Base-by-base conservation (phyloP, 2,888 invertebrate genomes). In the Acanthosepion pharaonis region DNA sequence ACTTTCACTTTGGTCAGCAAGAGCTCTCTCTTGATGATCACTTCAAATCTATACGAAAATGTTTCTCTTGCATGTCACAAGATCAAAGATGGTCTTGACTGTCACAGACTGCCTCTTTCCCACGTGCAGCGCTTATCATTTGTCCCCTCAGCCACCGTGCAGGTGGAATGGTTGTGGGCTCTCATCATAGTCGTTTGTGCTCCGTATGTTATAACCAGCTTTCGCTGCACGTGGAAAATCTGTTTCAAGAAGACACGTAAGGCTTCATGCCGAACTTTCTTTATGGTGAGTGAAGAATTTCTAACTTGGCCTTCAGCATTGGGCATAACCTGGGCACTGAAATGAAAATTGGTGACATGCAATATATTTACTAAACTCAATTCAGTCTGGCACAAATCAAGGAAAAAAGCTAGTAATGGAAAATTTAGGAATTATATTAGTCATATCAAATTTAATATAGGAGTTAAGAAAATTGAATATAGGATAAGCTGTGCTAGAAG, bases 1-100 rank as follows among this genome's bases (percentile, higher is more conserved):
- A 98, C 98, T 11, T 98, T 98, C 95, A 99, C 99, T 93, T 99
- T 99, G 95, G 98, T 99, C 97, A 98, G 99, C 96, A 99, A 99
- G 98, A 99, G 98, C 96, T 98, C 98, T 95, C 98, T 99, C 95
- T 96, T 96, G 91, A 95, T 96, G 33, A 96, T 96, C 23, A 96
- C 96, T 18, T 96, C 96, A 93, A 96, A 96, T 95, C 95, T 96
- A 15, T 96, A 96, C 95, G 95, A 95, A 49, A 96, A 96, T 95
- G 96, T 96, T 94, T 96, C 96, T 1, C 94, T 96, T 42, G 96
- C 95, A 49, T 96, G 96, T 94, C 95, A 95, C 20, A 95, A 92
- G 92, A 94, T 94, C 78, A 94, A 95, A 20, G 95, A 95, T 53
- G 94, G 95, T 9, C 94, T 94, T 64, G 95, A 95, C 49, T 96